Evolutionary conservation across 2,113 vertebrate genomes (phyloP), one percentile per base, ranked within the genome.

Genomic region (Motacilla tschutschensis): DNA sequence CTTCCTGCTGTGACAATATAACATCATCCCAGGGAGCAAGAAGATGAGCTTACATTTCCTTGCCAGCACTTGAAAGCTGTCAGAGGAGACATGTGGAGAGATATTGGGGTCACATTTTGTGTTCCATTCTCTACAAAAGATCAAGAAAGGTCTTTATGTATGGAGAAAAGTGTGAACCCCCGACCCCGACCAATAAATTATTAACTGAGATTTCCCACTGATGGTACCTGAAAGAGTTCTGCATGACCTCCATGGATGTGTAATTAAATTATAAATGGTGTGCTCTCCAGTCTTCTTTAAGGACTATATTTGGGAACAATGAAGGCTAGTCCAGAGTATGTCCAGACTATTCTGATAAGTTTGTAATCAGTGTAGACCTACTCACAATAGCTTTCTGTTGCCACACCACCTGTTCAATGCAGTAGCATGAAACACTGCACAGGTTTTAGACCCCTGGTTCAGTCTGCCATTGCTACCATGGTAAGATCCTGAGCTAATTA

Each of bases 1-100:
- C 54, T 91, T 94, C 82, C 83, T 87, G 66, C 51, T 90, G 80
- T 77, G 92, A 51, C 46, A 83, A 67, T 58, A 33, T 71, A 79
- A 43, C 29, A 31, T 78, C 51, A 22, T 88, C 74, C 43, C 5
- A 75, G 36, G n/a, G 48, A 64, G 40, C 0, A 0, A 77, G 62
- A 63, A 84, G 74, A 58, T 65, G 43, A 93, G 53, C 57, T 81
- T 90, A 36, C 5, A 35, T 60, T 48, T 91, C 47, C 63, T 90
- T 87, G 71, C 46, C 74, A 76, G 67, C 28, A 29, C 75, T 80
- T 87, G 60, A 70, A 91, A 93, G 18, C 31, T 83, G 53, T 77
- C 78, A 64, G 73, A 76, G 36, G 18, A 76, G 54, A 77, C 19
- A 13, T 59, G 33, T 43, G 63, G 40, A 57, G 55, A 62, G 73